phyloP scores from a whole-genome alignment of 2,797 vertebrate genomes.

The Tympanoctomys barrerae region DNA sequence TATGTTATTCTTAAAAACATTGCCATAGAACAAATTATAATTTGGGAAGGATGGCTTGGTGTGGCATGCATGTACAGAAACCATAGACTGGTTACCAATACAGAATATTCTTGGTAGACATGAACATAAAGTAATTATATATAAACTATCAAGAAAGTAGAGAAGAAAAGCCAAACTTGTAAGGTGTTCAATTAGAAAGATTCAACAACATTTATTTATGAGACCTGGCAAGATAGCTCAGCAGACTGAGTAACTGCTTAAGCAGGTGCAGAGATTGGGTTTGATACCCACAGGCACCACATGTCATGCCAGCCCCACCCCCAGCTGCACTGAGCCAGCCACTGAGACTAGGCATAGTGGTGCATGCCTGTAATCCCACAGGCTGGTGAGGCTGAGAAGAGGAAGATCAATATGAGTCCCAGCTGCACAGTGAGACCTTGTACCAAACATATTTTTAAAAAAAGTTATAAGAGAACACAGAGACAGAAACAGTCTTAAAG shows the following conservation, averaged over 20 bases:
- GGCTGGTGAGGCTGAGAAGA: too few species aligned
- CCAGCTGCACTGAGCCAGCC: too few species aligned
- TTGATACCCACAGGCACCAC: too few species aligned
- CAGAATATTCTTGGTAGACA: background rate
- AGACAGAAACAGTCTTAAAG: background rate
- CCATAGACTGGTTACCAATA: background rate
- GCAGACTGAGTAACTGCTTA: too few species aligned
- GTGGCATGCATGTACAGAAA: fast-evolving
- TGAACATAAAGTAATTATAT: background rate
- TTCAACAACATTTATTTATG: background rate
- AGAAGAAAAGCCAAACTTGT: background rate
- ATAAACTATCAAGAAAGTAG: background rate
- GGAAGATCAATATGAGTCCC: too few species aligned
- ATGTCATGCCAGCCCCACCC: too few species aligned
- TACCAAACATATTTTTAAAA: too few species aligned
- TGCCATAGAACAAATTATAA: slow-evolving; percentile 86
- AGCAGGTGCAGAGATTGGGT: too few species aligned
- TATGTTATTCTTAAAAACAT: slow-evolving; percentile 82
- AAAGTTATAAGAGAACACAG: background rate
- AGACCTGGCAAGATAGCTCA: too few species aligned
- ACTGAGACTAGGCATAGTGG: too few species aligned
- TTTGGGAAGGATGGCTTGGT: background rate
- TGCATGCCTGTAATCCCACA: too few species aligned
- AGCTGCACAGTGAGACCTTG: too few species aligned
- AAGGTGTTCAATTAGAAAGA: background rate